Base-by-base conservation (phyloP, 1,140 invertebrate species). In the Helicoverpa armigera region DNA sequence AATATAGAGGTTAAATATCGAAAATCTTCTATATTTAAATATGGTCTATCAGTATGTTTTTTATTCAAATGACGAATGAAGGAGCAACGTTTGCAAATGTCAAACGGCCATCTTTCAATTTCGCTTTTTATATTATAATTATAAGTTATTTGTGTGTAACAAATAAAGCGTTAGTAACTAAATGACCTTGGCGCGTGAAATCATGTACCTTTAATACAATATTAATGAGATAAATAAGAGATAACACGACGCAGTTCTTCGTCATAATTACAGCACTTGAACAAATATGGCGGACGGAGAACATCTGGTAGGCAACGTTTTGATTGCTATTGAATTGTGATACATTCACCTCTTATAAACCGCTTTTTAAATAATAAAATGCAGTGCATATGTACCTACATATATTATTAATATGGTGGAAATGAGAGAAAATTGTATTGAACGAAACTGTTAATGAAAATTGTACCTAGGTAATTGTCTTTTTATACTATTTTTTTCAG, bases 251-350 rank as follows among this genome's bases (percentile, higher is more conserved):
- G 67, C 50, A 51, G 61, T 70, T 70, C 51, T 53, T 70, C 43
- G 63, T 50, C 67, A 70, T 54, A 53, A 70, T 70, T 70, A 70
- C 48, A 11, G 3, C 67, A 70, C 18, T 70, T 70, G 67, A 31
- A 3, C 50, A 70, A 70, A 70, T 13, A 70, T 70, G 67, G 67
- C 67, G 10, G 67, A 11, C 13, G 16, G 48, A 70, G 48, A 50
- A 70, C 67, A 70, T 70, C 11, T 70, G 67, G n/a, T 29, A 18
- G 9, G 48, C 10, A 35, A 11, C 23, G 65, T 69, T 69, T 69
- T 69, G 67, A 70, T 70, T 70, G 67, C 51, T 51, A 70, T 70
- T 70, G 48, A 53, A 70, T 53, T 29, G 67, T 53, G 53, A 70
- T 51, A 70, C 67, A 53, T 70, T 70, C 67, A 70, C 67, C 67